Evolutionary conservation across 35 echinoderm and acorn worm genomes (phyloP), one percentile per base, ranked within the genome.

Genomic region (Chiridota heheva): DNA sequence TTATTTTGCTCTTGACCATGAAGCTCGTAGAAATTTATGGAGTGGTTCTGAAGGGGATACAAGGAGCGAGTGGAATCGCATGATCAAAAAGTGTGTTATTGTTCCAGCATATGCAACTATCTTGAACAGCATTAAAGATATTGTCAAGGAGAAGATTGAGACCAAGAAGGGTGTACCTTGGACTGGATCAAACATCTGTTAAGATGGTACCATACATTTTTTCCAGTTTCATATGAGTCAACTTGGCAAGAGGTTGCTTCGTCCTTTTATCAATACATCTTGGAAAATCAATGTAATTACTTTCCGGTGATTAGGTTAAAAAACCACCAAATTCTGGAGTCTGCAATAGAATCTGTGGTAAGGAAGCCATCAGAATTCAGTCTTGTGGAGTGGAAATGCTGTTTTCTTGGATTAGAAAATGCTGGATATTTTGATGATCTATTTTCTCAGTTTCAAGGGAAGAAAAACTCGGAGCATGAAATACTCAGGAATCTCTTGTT

Each of bases 1-100:
- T n/a, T 82, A 83, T 56, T 96, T 96, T 69, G 82, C 70, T 55
- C 62, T 96, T 4, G 92, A 96, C 58, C 43, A 79, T 42, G 65
- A 73, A 35, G 63, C 87, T 2, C 35, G 80, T 27, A 78, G 86
- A 44, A 46, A 89, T 38, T 48, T 95, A 28, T 81, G 77, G 59
- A 82, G 59, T 69, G 73, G 70, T 60, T 24, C 36, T 20, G 32
- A 36, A 40, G 65, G 72, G 7, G 69, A 41, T 51, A 20, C 8
- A 7, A 65, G 80, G 62, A 81, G 40, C n/a, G n/a, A 42, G 22
- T 86, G 89, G 89, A 91, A 91, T 63, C 5, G 32, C 16, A 20
- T 71, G 10, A 13, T 91, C 4, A 48, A 51, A 8, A 5, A 57
- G 13, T 4, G 57, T 17, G 76, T 85, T 1, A 78, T 86, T 73